phyloP scores from a whole-genome alignment of 2,888 invertebrate species.

The Neocrepidodera transversa region DNA sequence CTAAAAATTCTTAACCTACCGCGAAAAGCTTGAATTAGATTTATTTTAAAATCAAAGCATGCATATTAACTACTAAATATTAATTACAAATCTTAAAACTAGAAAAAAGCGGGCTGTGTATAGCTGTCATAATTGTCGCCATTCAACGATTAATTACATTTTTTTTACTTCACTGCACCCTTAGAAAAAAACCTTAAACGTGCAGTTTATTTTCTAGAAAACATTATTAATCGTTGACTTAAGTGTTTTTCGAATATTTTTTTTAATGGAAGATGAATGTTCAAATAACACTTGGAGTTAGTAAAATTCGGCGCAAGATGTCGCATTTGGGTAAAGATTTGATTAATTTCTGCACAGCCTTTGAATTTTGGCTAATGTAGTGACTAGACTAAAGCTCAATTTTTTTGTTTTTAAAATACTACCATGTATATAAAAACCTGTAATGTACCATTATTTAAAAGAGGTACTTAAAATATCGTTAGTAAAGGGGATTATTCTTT shows the following conservation, averaged over 20 bases:
- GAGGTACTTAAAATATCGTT: constrained; percentile 20
- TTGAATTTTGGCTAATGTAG: constrained; percentile 14
- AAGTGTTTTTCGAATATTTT: constrained; percentile 4
- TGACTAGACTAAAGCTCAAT: constrained; percentile 28
- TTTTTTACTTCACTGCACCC: not conserved
- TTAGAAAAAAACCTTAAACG: not conserved
- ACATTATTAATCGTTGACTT: not conserved
- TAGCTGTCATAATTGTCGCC: not conserved
- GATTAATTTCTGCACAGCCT: constrained; percentile 10
- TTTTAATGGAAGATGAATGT: constrained; percentile 6
- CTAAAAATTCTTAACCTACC: constrained; percentile 24
- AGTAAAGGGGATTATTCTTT: not conserved
- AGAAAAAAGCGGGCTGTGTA: not conserved
- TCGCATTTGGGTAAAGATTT: not conserved
- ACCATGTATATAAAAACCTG: constrained; percentile 28
- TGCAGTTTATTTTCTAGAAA: not conserved
- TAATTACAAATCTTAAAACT: constrained; percentile 13
- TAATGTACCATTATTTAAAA: constrained; percentile 23
- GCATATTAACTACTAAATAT: not conserved
- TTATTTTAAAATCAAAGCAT: constrained; percentile 11
- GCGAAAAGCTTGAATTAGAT: constrained; percentile 2
- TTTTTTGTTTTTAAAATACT: constrained; percentile 17
- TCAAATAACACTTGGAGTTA: constrained; percentile 7
- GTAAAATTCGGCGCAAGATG: not conserved
- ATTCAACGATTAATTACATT: not conserved